Evolutionary conservation across 2,888 invertebrate genomes (phyloP), one percentile per base, ranked within the genome.

Genomic region (Megamerina dolium): DNA sequence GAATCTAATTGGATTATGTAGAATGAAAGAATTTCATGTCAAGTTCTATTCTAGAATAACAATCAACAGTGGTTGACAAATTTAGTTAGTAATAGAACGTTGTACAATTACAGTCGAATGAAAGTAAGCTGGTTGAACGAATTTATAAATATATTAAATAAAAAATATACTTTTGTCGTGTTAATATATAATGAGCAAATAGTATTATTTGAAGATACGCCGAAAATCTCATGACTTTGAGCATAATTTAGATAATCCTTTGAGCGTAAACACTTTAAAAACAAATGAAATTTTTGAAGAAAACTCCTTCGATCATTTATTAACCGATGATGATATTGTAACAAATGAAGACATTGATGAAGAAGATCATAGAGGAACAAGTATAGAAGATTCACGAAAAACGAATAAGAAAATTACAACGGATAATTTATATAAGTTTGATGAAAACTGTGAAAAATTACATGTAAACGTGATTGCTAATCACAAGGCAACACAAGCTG

Each of bases 251-350:
- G 45, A 50, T 6, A 18, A 42, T 18, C 32, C 26, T 8, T 34
- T 38, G 18, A 42, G 43, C 16, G 39, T 21, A 23, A 35, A 9
- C 14, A 30, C 39, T n/a, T 33, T 42, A 31, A 43, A 48, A 3
- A 41, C 49, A 16, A 46, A 39, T 18, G 37, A 40, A 38, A 49
- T 47, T 23, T 45, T 46, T 4, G 53, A 50, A 32, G 53, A 51
- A 46, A 46, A 46, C 45, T 31, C 50, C 43, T 21, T 50, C 45
- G 41, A 45, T 36, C 44, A 46, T 45, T 34, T 45, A 40, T 21
- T 48, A 26, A 47, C 48, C 18, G 57, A 60, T 26, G 59, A 63
- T 40, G 58, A 58, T 37, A 54, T 53, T 17, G 45, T 52, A 17
- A 52, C 6, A 46, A 58, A 47, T 45, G 53, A 53, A 32, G 41